Evolutionary conservation across 1,140 invertebrate genomes (phyloP).

Genomic region (Saxidomus purpurata): DNA sequence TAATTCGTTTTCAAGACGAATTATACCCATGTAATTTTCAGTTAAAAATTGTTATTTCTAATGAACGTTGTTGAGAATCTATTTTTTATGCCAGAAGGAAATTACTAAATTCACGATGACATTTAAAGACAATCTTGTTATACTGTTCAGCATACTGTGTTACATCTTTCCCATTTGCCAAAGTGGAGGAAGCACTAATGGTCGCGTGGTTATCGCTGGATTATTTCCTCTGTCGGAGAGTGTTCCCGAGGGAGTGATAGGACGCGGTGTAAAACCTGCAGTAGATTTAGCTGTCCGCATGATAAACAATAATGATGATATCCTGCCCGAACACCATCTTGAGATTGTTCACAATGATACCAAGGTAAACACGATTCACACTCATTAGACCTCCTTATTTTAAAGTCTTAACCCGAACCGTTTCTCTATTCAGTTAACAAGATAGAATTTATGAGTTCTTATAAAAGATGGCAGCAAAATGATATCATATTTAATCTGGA

Average conservation of each 20-base stretch:
- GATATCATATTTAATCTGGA: no score
- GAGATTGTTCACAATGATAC: constrained; percentile 53
- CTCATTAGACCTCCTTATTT: no score
- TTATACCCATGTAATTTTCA: no score
- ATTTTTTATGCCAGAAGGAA: no score
- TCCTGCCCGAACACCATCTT: constrained; percentile 27
- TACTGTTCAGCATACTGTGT: not conserved
- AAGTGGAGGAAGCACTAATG: not conserved
- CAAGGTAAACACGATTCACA: constrained; percentile 50
- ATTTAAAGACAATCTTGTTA: not conserved
- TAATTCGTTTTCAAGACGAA: no score
- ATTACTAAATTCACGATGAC: not conserved
- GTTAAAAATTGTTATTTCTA: no score
- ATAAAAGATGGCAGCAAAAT: no score
- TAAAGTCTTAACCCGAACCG: no score
- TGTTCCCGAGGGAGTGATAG: constrained; percentile 58
- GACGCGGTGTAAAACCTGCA: constrained; percentile 57
- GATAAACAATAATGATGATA: constrained; percentile 39
- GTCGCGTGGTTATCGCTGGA: constrained; percentile 50
- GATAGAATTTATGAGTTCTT: no score
- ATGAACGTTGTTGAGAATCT: no score
- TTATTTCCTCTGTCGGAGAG: constrained; percentile 59
- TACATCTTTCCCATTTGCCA: not conserved
- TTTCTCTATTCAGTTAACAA: no score
- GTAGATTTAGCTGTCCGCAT: constrained; percentile 55